Base-by-base conservation (phyloP, 2,888 invertebrate genomes). In the Pandemis cinnamomeana region DNA sequence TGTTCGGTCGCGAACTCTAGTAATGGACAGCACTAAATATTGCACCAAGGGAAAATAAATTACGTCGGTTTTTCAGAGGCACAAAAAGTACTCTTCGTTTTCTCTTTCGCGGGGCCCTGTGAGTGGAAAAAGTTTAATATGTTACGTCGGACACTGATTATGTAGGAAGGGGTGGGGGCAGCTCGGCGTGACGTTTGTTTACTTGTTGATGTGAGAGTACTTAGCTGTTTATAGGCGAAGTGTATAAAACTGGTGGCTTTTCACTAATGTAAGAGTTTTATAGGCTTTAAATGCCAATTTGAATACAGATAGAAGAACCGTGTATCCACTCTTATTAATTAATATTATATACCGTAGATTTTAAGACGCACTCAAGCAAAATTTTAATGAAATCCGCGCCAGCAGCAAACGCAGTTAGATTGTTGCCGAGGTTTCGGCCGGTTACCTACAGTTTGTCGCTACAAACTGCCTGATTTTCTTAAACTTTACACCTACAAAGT, bases 21-120 rank as follows among this genome's bases (percentile, higher is more conserved):
- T 93, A 93, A 93, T 93, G 93, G 93, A 92, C 93, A 93, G 91
- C 93, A 92, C 93, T 93, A 93, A 93, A 93, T 93, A 93, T 93
- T 92, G 91, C 91, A 92, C 89, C 89, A 85, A 91, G 91, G 91
- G 92, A 91, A 92, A 92, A 93, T 93, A 93, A 93, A 93, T 93
- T 92, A 92, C 91, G 81, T 83, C 88, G 87, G 90, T 92, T 93
- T 93, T 93, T 93, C 93, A 92, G 89, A 83, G 80, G 86, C 88
- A 89, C 91, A 92, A 93, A 93, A 92, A 93, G 89, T 84, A 84
- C 85, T 89, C 89, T 90, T 90, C 90, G 91, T 89, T 91, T 89
- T 89, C 90, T 90, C 89, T 89, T 91, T 87, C 86, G 86, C 78
- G 81, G 81, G 86, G 84, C 86, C 82, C 82, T 84, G 81, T 83